Percentiles rank a stretch among this genome's conserved stretches.
Evolutionary conservation across 2,888 invertebrate species (phyloP).

Genomic region (Troides aeacus): DNA sequence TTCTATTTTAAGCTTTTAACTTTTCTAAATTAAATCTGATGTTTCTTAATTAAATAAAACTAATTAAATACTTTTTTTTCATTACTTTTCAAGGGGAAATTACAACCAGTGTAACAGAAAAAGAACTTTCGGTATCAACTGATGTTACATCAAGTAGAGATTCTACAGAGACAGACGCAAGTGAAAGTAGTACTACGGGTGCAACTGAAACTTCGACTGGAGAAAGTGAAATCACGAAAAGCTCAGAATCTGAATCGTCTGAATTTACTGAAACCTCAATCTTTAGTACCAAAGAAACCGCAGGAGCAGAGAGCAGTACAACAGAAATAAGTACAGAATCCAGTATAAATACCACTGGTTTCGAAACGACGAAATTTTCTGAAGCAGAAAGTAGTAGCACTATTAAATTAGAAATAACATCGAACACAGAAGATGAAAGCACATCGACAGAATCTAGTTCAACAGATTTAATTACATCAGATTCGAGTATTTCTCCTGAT

Average conservation of each 20-base stretch:
- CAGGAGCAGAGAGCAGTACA: no score
- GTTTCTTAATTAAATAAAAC: no score
- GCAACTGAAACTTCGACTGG: slow-evolving; percentile 17
- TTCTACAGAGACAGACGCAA: slow-evolving; percentile 12
- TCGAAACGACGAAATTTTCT: not conserved
- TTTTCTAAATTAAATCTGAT: no score
- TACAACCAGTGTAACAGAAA: no score
- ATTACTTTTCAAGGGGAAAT: no score
- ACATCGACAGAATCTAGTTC: not conserved
- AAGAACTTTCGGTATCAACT: no score
- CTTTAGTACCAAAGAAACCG: not conserved
- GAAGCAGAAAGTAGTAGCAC: not conserved
- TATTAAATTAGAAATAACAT: not conserved
- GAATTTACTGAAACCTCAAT: slow-evolving; percentile 19
- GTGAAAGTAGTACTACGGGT: not conserved
- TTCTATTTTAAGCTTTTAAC: no score
- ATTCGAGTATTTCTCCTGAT: not conserved
- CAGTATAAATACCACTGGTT: not conserved
- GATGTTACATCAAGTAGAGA: slow-evolving; percentile 10
- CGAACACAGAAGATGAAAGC: not conserved
- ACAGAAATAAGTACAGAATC: not conserved
- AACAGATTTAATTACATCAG: slow-evolving; percentile 4
- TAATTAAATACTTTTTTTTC: no score
- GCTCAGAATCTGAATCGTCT: slow-evolving; percentile 9
- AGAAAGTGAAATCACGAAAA: slow-evolving; percentile 23